These are phyloP conservation scores for Plebejus melissa DNA, from an alignment of 2,888 invertebrate genomes.

Conservation along the genomic window DNA sequence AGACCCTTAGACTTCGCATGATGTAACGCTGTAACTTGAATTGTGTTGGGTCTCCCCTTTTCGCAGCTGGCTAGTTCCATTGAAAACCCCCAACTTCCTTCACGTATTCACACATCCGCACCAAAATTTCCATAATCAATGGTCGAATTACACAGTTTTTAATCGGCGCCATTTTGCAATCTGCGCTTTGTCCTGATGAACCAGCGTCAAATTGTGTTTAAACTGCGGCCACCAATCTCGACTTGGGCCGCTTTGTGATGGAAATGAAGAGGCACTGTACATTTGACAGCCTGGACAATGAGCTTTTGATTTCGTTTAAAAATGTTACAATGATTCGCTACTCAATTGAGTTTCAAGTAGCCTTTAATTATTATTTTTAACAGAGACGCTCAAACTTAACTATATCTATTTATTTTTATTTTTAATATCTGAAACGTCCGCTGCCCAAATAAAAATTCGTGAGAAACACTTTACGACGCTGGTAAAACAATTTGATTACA, in stretches of 20 bases:
- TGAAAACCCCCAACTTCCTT: neutral
- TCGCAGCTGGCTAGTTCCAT: neutral
- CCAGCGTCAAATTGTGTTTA: neutral
- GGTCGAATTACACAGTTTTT: slow-evolving; percentile 17
- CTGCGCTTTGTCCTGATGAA: slow-evolving; percentile 19
- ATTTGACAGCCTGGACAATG: neutral
- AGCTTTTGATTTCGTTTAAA: neutral
- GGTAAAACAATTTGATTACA: neutral
- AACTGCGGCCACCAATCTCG: slow-evolving; percentile 14
- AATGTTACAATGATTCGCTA: neutral
- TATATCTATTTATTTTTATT: too few relatives aligned
- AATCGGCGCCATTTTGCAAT: slow-evolving; percentile 9
- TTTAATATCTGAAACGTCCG: neutral
- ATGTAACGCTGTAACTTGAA: neutral
- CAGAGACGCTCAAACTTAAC: too few relatives aligned
- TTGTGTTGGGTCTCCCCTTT: neutral
- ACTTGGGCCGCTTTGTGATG: slow-evolving; percentile 4
- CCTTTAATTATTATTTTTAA: too few relatives aligned
- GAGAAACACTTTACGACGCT: neutral
- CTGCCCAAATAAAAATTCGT: neutral
- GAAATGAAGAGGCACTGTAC: neutral
- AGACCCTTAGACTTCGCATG: neutral
- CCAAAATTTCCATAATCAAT: slow-evolving; percentile 11
- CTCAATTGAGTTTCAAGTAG: too few relatives aligned
- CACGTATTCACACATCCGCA: neutral